Base-by-base conservation (phyloP, 2,888 invertebrate genomes). In the Hemaris fuciformis region DNA sequence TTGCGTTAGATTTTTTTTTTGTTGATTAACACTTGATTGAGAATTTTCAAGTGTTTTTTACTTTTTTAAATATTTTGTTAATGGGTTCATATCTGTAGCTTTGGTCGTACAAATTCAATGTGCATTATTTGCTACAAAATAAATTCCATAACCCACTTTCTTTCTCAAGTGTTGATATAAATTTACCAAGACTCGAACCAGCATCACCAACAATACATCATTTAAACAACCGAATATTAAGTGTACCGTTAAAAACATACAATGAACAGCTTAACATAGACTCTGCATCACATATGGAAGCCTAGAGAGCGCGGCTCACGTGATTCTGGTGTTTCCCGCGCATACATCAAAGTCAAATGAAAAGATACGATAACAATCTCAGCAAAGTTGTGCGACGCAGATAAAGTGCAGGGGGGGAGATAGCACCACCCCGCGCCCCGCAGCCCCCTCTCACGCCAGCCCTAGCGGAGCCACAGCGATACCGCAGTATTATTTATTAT, bases 391-490 rank as follows among this genome's bases (percentile, higher is more conserved):
- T 58, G 25, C 27, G 59, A 23, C 42, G 22, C 43, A 42, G 59
- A 59, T 59, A 59, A 59, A 59, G 27, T 59, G 43, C 18, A 43
- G 43, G 59, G 57, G 59, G 42, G 25, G 59, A 42, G 59, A 43
- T 42, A 43, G 59, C 15, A 18, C 6, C 58, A 20, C 20, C 58
- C 25, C 23, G 42, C 48, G 8, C 15, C 53, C 53, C 53, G 3
- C 18, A 10, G 20, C 43, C 18, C 6, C 34, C 34, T 13, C n/a
- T 20, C 8, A n/a, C 48, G 48, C 48, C 48, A 48, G 48, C 31
- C 43, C 43, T 34, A 34, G 34, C 34, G 8, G 43, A 20, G 7
- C 4, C 38, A n/a, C 38, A 27, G 27, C 23, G 53, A 53, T 53
- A 53, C 18, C 31, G 18, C 5, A 7, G 31, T 31, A 53, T 53